Base-by-base conservation (phyloP, 1,140 invertebrate species). In the Diachasma alloeum region DNA sequence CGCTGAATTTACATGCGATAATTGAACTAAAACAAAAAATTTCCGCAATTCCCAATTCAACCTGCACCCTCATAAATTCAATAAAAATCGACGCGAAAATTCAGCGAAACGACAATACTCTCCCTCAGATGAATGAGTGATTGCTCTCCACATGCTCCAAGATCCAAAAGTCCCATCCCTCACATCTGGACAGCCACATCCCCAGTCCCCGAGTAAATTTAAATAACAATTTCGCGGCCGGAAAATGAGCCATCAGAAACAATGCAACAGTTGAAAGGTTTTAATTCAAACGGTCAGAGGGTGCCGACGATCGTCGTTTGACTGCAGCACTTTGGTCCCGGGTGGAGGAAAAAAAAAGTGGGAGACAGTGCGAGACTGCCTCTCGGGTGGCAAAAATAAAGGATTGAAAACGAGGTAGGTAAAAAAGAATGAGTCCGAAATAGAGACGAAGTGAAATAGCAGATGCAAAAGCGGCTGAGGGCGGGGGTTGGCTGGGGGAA, bases 221-320 rank as follows among this genome's bases (percentile, higher is more conserved):
- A 83, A 85, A 85, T 84, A 87, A 84, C 85, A 85, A 85, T 86
- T 83, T 83, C 74, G 67, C 72, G 70, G 79, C 68, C 78, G 81
- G 82, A 86, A 53, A 87, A 87, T 87, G 83, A 85, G 84, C 84
- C 81, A 86, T 85, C 84, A 85, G 81, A 82, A 82, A 82, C 81
- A 85, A 84, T 81, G 78, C 77, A 81, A 66, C 75, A 76, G 19
- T 80, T 79, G 79, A 77, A 73, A 76, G 78, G 76, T 19, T 78
- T 79, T 74, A 78, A 74, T 74, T 78, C 71, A 46, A 78, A 70
- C 22, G 67, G 72, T 78, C 72, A 74, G 31, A 74, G 63, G 67
- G 42, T 26, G 26, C 10, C 24, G 26, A 56, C 46, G 46, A 70
- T 69, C 66, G 46, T 48, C 46, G 46, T 74, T 74, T 56, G 44